These are phyloP conservation scores for Dicrostonyx torquatus DNA, from an alignment of 2,797 vertebrate species.

Conservation along the genomic window DNA sequence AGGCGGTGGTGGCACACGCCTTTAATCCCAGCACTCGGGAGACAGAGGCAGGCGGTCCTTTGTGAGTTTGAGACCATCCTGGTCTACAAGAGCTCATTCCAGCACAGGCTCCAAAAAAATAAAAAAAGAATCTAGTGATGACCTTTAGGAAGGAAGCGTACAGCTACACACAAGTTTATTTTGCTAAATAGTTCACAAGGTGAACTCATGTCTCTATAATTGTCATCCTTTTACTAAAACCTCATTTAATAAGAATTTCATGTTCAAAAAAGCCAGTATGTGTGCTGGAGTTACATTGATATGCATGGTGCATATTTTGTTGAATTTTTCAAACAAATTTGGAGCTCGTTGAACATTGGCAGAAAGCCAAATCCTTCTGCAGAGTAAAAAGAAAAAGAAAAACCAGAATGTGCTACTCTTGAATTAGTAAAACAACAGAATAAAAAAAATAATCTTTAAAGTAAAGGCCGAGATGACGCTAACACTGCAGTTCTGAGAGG, in stretches of 20 bases:
- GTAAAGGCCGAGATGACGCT: not conserved
- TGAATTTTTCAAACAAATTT: not conserved
- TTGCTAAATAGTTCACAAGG: not conserved
- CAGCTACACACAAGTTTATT: not conserved
- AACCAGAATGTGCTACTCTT: not conserved
- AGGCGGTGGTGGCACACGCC: too few relatives aligned
- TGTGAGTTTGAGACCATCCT: too few relatives aligned
- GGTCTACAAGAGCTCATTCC: too few relatives aligned
- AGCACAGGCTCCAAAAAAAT: too few relatives aligned
- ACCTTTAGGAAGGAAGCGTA: not conserved
- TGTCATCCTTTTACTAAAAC: not conserved
- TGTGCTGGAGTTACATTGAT: not conserved
- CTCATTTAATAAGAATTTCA: not conserved
- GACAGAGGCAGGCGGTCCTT: too few relatives aligned
- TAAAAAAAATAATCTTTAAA: not conserved
- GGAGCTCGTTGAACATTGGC: not conserved
- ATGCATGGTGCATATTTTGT: not conserved
- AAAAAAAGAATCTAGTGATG: not conserved
- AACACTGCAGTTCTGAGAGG: constrained; percentile 6
- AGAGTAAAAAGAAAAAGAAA: not conserved
- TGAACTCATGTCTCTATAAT: not conserved
- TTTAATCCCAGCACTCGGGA: too few relatives aligned
- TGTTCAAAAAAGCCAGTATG: not conserved
- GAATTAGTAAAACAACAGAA: constrained; percentile 31
- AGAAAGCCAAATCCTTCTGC: not conserved